Percentiles rank a stretch among this genome's conserved stretches.
Conservation (phyloP, 2,113 vertebrate species). For the Vimba vimba region DNA sequence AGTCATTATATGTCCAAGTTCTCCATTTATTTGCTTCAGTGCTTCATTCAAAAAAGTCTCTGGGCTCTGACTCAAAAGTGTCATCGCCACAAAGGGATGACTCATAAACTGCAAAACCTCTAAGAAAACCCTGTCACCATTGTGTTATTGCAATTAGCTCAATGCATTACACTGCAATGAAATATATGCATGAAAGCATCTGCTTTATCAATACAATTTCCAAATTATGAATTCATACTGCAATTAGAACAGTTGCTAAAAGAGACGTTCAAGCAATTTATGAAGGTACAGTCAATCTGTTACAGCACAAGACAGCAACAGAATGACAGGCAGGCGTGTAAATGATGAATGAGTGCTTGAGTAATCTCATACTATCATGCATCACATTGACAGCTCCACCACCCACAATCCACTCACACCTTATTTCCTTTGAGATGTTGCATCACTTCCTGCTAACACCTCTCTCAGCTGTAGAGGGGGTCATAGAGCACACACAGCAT, state of each 20-base stretch:
- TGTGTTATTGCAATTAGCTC: not conserved
- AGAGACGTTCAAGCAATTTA: not conserved
- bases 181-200: constrained; percentile 9
- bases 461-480: constrained; percentile 61
- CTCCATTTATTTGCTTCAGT: not conserved
- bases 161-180: not conserved
- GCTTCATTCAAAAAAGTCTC: not conserved
- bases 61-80: constrained; percentile 1
- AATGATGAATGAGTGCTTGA: constrained; percentile 44
- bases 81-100: not conserved
- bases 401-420: constrained; percentile 36
- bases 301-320: not conserved
- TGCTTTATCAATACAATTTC: constrained; percentile 20
- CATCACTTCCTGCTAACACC: constrained; percentile 27
- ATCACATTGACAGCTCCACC: constrained; percentile 48
- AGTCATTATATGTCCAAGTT: not conserved
- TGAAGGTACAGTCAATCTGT: constrained; percentile 17
- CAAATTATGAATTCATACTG: not conserved
- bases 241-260: constrained; percentile 23
- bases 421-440: constrained; percentile 43
- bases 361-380: constrained; percentile 40
- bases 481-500: constrained; percentile 35
- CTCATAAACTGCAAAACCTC: not conserved
- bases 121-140: not conserved
- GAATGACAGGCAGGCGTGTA: not conserved